These are phyloP conservation scores for Zenarchopterus dispar DNA, from an alignment of 2,797 vertebrate species.

Conservation along the genomic window DNA sequence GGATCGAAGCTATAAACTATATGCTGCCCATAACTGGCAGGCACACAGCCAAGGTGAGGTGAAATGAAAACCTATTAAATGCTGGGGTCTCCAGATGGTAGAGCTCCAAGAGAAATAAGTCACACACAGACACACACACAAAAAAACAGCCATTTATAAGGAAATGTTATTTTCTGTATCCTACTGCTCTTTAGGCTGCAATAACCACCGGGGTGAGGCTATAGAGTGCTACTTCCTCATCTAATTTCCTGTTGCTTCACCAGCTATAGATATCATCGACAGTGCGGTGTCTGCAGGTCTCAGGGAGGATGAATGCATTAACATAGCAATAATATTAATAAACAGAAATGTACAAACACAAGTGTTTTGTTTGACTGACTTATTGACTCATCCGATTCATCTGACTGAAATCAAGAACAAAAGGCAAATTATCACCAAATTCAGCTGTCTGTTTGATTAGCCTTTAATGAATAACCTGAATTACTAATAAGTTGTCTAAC, in stretches of 20 bases:
- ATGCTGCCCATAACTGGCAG: slow-evolving; percentile 26
- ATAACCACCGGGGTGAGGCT: slow-evolving; percentile 28
- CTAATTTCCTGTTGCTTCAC: slow-evolving; percentile 62
- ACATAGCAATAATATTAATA: background rate
- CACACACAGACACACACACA: too few species aligned
- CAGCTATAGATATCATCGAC: slow-evolving; percentile 55
- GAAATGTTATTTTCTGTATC: slow-evolving; percentile 43
- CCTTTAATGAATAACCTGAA: slow-evolving; percentile 26
- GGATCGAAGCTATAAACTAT: slow-evolving; percentile 27
- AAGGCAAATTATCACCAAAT: background rate
- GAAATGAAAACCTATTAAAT: slow-evolving; percentile 58
- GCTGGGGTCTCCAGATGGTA: slow-evolving; percentile 41
- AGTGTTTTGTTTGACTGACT: too few species aligned
- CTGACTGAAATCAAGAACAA: background rate
- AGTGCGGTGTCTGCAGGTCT: slow-evolving; percentile 17
- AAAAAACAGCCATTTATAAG: slow-evolving; percentile 34
- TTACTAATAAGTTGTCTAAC: slow-evolving; percentile 18
- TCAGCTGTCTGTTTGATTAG: slow-evolving; percentile 15
- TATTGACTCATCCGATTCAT: too few species aligned
- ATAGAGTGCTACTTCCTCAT: slow-evolving; percentile 23
- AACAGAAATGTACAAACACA: too few species aligned
- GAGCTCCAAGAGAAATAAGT: slow-evolving; percentile 43
- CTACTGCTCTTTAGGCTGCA: slow-evolving; percentile 18
- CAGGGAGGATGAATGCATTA: background rate
- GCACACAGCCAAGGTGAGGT: slow-evolving; percentile 51